These are phyloP conservation scores for Pangasius macronema DNA, from an alignment of 2,797 vertebrate genomes.

Conservation along the genomic window DNA sequence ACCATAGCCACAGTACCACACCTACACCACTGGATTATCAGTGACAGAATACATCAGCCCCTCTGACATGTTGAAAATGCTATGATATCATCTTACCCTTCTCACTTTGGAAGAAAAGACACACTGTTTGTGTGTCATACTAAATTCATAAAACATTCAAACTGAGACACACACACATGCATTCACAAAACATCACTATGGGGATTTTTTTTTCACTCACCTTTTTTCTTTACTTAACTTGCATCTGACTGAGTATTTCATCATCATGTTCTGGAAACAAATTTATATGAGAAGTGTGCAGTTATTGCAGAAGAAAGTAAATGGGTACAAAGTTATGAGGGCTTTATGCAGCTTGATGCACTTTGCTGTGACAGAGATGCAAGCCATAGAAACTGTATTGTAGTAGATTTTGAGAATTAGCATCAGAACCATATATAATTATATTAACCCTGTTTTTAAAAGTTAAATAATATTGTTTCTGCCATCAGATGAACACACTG, in stretches of 20 bases:
- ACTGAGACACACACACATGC: background rate
- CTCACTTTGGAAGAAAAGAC: conserved; percentile 23
- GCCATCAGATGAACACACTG: background rate
- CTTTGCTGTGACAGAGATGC: conserved; percentile 15
- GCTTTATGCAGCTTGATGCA: conserved; percentile 23
- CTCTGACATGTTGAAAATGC: background rate
- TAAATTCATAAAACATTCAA: background rate
- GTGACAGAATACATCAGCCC: conserved; percentile 11
- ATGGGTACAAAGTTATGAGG: background rate
- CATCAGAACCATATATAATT: background rate
- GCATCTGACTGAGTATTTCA: conserved; percentile 40
- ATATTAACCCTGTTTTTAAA: background rate
- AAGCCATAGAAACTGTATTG: background rate
- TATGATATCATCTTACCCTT: conserved; percentile 23
- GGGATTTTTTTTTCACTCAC: background rate
- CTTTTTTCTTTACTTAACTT: conserved; percentile 2
- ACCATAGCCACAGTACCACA: conserved; percentile 13
- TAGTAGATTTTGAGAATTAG: background rate
- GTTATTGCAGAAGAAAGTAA: conserved; percentile 17
- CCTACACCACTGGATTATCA: conserved; percentile 20
- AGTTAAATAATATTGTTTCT: no score
- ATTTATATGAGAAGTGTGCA: conserved; percentile 19
- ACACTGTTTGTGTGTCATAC: conserved; percentile 1
- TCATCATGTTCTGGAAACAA: conserved; percentile 29
- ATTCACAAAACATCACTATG: background rate